Conservation (phyloP, 2,888 invertebrate genomes). For the Dynastes tityus region DNA sequence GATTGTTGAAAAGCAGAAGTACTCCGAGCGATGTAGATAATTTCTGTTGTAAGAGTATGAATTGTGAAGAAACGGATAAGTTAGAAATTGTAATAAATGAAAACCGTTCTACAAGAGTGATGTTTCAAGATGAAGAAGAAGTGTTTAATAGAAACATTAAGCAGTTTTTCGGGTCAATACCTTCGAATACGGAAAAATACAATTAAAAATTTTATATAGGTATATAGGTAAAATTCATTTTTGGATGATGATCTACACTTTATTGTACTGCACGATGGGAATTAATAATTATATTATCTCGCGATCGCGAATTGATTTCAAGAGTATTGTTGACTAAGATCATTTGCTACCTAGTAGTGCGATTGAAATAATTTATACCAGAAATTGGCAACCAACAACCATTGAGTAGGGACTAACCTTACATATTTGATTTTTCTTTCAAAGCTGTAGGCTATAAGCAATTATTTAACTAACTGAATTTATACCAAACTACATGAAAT, state of each 20-base stretch:
- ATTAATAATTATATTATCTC: background rate
- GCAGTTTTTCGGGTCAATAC: constrained; percentile 44
- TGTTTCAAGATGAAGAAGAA: constrained; percentile 34
- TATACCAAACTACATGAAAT: too few species aligned
- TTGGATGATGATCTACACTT: background rate
- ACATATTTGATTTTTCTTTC: too few species aligned
- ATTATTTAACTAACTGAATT: too few species aligned
- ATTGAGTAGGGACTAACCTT: too few species aligned
- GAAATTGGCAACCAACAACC: too few species aligned
- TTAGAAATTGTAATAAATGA: constrained; percentile 21
- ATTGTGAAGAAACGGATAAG: constrained; percentile 6
- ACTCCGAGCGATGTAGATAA: constrained; percentile 51
- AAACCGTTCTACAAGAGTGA: constrained; percentile 16
- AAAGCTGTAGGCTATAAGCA: too few species aligned
- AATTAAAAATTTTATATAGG: constrained; percentile 19
- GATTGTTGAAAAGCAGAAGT: constrained; percentile 57
- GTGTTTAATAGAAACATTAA: constrained; percentile 37
- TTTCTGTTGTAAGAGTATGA: constrained; percentile 1
- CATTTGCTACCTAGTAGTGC: too few species aligned
- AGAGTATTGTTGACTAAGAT: too few species aligned
- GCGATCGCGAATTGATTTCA: constrained; percentile 19
- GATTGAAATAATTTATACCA: too few species aligned
- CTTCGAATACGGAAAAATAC: constrained; percentile 35
- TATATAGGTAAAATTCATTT: constrained; percentile 14
- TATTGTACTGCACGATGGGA: background rate